Percentiles rank a stretch among this genome's conserved stretches.
These are phyloP conservation scores for Eupithecia vulgata DNA, from an alignment of 2,888 invertebrate species.

Conservation along the genomic window DNA sequence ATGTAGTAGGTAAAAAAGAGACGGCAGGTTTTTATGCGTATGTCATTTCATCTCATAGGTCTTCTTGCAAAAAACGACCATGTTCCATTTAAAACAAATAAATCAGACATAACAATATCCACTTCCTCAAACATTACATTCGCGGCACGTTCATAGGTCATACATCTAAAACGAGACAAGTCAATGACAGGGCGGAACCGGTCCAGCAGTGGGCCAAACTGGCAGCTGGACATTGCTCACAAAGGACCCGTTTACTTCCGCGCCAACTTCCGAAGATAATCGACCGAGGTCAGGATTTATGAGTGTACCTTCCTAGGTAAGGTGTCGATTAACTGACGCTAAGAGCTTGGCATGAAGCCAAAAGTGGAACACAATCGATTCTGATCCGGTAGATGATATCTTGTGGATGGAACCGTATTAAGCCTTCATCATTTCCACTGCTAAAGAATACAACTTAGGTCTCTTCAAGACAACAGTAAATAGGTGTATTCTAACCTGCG, in stretches of 20 bases:
- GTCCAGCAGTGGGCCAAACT: slow-evolving; percentile 47
- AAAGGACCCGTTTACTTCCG: slow-evolving; percentile 60
- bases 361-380: background rate
- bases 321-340: background rate
- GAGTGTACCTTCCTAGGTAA: background rate
- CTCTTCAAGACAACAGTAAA: too few species aligned
- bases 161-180: slow-evolving; percentile 48
- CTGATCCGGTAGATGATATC: background rate
- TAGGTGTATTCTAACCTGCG: too few species aligned
- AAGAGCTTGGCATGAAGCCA: background rate
- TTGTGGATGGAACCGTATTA: background rate
- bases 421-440: too few species aligned
- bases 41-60: background rate
- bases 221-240: slow-evolving; percentile 43
- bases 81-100: background rate
- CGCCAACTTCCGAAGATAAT: slow-evolving; percentile 61
- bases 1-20: background rate
- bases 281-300: slow-evolving; percentile 53
- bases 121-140: slow-evolving; percentile 38
- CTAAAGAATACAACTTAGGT: too few species aligned
- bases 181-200: slow-evolving; percentile 60
- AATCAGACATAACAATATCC: slow-evolving; percentile 31
- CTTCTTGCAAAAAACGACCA: background rate
- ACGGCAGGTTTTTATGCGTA: background rate
- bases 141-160: slow-evolving; percentile 52